These are phyloP conservation scores for Trachelus troglodyta DNA, from an alignment of 2,888 invertebrate genomes.

Conservation along the genomic window DNA sequence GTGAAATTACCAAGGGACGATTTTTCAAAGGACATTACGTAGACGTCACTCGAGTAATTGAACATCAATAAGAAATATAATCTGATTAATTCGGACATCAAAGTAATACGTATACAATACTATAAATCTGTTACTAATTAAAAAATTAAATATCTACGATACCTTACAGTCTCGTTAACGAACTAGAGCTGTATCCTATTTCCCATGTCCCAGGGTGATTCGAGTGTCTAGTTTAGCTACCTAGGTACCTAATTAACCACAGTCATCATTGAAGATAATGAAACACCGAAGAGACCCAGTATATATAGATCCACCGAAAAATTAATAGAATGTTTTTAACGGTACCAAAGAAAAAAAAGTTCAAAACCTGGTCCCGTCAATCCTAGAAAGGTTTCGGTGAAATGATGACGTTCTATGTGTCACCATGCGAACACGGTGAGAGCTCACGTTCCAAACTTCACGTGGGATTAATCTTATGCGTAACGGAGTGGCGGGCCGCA, in stretches of 20 bases:
- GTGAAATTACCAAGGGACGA: background rate
- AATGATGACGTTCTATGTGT: conserved; percentile 7
- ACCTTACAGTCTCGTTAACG: background rate
- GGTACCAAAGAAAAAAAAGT: background rate
- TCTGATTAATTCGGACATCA: background rate
- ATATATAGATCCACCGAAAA: background rate
- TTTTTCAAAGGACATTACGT: background rate
- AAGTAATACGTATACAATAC: background rate
- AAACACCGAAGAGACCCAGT: background rate
- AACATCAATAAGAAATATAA: background rate
- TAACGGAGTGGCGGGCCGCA: conserved; percentile 20
- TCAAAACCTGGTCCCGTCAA: background rate
- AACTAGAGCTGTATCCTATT: background rate
- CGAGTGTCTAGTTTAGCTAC: background rate
- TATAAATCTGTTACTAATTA: background rate
- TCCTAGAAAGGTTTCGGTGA: background rate
- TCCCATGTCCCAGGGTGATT: background rate
- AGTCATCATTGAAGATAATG: background rate
- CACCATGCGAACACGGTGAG: conserved; percentile 3
- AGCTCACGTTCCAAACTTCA: conserved; percentile 8
- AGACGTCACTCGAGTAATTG: background rate
- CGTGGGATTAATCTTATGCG: conserved; percentile 16
- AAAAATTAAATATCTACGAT: background rate
- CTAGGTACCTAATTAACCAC: background rate
- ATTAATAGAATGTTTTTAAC: background rate